Conservation (phyloP, 2,888 invertebrate species). For the Dendrolimus pini region DNA sequence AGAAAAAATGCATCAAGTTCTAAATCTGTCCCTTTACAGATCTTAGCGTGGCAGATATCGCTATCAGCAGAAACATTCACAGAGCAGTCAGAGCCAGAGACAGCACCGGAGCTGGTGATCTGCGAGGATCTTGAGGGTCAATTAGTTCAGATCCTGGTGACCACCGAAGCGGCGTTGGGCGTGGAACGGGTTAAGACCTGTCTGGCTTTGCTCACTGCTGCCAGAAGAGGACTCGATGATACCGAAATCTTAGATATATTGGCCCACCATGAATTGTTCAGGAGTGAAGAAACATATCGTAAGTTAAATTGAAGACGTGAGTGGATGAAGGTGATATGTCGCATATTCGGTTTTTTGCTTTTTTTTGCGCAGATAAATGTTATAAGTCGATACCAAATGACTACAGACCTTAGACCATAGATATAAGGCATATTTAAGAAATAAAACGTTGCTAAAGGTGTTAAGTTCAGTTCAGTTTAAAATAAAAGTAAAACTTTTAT, state of each 20-base stretch:
- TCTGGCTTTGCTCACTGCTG: constrained; percentile 83
- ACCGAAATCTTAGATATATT: constrained; percentile 86
- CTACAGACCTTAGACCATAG: too few species aligned
- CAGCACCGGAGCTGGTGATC: constrained; percentile 51
- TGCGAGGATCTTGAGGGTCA: constrained; percentile 76
- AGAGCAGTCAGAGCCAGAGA: constrained; percentile 56
- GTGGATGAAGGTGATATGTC: too few species aligned
- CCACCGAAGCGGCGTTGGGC: constrained; percentile 81
- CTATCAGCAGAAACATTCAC: constrained; percentile 67
- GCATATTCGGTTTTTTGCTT: too few species aligned
- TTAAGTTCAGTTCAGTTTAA: too few species aligned
- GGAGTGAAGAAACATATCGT: constrained; percentile 80
- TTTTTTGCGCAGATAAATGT: too few species aligned
- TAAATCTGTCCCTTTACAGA: constrained; percentile 30
- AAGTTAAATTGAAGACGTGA: too few species aligned
- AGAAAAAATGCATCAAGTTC: too few species aligned
- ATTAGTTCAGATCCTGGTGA: constrained; percentile 80
- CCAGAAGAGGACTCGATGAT: constrained; percentile 87
- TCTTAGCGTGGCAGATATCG: constrained; percentile 70
- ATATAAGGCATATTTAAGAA: too few species aligned
- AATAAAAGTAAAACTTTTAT: too few species aligned
- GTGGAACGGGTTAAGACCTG: constrained; percentile 80
- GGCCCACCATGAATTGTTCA: constrained; percentile 79
- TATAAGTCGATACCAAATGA: too few species aligned
- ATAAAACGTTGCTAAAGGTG: too few species aligned